Conservation (phyloP, 2,888 invertebrate species). For the Liopterus haemorrhoidalis region DNA sequence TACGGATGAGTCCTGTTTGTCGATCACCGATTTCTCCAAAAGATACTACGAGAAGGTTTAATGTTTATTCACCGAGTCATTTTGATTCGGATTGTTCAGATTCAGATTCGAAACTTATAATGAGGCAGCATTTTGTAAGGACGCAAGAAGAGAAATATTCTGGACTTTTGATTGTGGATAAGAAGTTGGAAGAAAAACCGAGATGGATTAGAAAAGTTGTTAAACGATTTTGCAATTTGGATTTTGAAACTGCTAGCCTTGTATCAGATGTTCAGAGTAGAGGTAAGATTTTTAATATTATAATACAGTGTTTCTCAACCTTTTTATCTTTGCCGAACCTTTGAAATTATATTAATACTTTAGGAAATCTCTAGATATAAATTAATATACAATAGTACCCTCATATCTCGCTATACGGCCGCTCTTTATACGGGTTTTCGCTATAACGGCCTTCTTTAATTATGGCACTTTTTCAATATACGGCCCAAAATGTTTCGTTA, state of each 20-base stretch:
- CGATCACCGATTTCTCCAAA: conserved; percentile 44
- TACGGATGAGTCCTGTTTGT: conserved; percentile 43
- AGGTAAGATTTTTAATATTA: conserved; percentile 35
- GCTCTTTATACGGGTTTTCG: no score
- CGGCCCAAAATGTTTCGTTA: no score
- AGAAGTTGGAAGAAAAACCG: conserved; percentile 38
- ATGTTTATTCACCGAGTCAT: conserved; percentile 44
- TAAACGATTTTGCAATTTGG: conserved; percentile 44
- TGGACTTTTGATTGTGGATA: conserved; percentile 44
- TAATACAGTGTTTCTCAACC: neutral
- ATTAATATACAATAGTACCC: no score
- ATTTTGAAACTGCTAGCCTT: conserved; percentile 45
- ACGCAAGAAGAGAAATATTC: conserved; percentile 23
- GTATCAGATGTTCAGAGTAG: conserved; percentile 45
- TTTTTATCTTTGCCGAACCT: neutral
- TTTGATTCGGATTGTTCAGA: conserved; percentile 46
- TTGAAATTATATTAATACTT: no score
- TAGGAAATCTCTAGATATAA: no score
- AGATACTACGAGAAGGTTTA: conserved; percentile 42
- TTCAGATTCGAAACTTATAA: conserved; percentile 43
- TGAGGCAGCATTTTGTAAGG: conserved; percentile 33
- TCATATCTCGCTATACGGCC: no score
- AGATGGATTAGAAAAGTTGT: conserved; percentile 47
- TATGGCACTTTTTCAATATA: no score
- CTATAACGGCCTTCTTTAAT: no score